Conservation (phyloP, 2,888 invertebrate genomes). For the Smittia aterrima region DNA sequence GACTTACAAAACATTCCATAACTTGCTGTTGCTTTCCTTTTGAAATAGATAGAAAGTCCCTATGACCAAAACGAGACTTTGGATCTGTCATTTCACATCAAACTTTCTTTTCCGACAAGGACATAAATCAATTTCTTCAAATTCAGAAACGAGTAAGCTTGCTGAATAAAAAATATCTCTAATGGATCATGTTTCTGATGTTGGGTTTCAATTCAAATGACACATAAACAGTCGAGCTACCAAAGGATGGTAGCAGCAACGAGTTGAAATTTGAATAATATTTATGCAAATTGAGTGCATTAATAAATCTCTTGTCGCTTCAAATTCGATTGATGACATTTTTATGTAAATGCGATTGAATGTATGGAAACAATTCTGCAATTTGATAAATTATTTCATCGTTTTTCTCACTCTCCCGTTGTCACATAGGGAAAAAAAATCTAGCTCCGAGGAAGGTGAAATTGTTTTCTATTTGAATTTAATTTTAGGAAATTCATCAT, state of each 20-base stretch:
- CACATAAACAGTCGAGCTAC: neutral
- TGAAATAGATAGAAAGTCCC: too few species aligned
- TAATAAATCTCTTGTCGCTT: slow-evolving; percentile 41
- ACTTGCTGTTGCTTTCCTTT: too few species aligned
- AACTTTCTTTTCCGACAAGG: neutral
- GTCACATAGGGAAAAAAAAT: neutral
- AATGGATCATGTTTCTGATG: slow-evolving; percentile 28
- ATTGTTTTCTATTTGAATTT: slow-evolving; percentile 41
- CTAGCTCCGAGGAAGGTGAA: slow-evolving; percentile 7
- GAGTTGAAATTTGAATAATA: slow-evolving; percentile 38
- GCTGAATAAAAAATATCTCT: neutral
- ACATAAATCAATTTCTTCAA: slow-evolving; percentile 21
- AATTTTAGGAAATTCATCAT: slow-evolving; percentile 39
- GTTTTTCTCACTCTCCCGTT: slow-evolving; percentile 19
- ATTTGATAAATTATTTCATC: slow-evolving; percentile 42
- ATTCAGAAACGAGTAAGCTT: neutral
- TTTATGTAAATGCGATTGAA: slow-evolving; percentile 38
- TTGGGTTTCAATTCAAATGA: slow-evolving; percentile 5
- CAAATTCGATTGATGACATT: slow-evolving; percentile 41
- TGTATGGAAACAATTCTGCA: slow-evolving; percentile 39
- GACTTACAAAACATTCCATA: too few species aligned
- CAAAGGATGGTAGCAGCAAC: neutral
- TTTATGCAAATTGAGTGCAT: slow-evolving; percentile 41
- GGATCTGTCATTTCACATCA: too few species aligned
- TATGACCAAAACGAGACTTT: too few species aligned